A percentile compares a stretch with the other conserved stretches of the same genome.
Conservation (phyloP, 2,888 invertebrate genomes). For the Drosophila helvetica region DNA sequence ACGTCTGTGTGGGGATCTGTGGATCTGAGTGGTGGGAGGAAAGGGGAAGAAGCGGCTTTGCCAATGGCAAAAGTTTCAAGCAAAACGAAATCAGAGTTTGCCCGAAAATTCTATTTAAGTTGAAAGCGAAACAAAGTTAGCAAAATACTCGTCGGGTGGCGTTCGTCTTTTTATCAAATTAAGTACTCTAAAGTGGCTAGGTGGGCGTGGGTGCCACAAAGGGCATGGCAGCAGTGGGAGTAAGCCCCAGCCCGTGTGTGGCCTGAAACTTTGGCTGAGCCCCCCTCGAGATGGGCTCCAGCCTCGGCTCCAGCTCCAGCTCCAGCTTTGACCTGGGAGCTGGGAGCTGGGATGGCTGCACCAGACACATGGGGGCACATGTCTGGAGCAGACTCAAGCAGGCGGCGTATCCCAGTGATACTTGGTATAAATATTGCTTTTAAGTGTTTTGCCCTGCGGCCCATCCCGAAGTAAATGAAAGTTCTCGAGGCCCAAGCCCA, state of each 20-base stretch:
- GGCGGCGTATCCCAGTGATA: conserved; percentile 14
- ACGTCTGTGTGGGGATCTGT: no score
- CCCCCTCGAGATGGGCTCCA: no score
- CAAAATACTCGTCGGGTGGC: conserved; percentile 46
- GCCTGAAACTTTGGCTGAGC: no score
- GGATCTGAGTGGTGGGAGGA: neutral
- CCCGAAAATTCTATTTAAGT: conserved; percentile 62
- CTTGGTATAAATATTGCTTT: conserved; percentile 33
- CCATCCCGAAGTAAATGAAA: conserved; percentile 4
- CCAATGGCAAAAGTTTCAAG: conserved; percentile 34
- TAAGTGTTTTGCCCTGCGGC: conserved; percentile 25
- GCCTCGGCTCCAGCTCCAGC: no score
- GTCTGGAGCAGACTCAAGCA: conserved; percentile 27
- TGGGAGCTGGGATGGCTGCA: no score
- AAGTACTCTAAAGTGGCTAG: conserved; percentile 56
- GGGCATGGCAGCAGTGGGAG: neutral
- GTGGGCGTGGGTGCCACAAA: conserved; percentile 1
- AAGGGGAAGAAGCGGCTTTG: neutral
- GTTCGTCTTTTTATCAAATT: conserved; percentile 52
- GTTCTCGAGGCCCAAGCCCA: neutral
- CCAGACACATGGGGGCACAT: conserved; percentile 10
- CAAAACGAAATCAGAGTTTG: conserved; percentile 38
- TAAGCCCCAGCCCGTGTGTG: no score
- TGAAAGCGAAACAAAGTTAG: conserved; percentile 65
- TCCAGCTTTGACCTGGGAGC: no score